phyloP scores from a whole-genome alignment of 2,113 vertebrate species.

The Oncorhynchus kisutch region DNA sequence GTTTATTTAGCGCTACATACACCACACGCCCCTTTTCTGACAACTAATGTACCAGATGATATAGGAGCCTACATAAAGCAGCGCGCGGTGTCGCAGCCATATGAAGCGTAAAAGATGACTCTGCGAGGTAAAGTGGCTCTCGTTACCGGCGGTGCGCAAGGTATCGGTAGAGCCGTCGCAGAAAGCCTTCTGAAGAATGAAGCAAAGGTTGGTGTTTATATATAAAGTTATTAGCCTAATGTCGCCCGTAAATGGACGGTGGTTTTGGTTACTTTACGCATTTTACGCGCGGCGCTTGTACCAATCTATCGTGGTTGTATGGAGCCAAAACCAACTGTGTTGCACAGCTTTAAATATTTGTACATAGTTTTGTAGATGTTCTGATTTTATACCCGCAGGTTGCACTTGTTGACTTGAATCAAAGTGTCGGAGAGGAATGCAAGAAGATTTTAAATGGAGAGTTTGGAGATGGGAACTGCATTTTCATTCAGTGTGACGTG shows the following conservation, averaged over 20 bases:
- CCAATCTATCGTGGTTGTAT: not conserved
- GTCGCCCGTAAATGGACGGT: not conserved
- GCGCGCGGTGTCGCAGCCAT: constrained; percentile 1
- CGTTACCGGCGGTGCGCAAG: constrained; percentile 94
- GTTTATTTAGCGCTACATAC: constrained; percentile 42
- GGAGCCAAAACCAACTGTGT: not conserved
- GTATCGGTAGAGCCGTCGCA: constrained; percentile 86
- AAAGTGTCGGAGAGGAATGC: constrained; percentile 76
- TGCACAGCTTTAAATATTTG: not conserved
- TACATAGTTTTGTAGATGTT: not conserved
- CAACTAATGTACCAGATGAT: not conserved
- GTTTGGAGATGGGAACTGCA: constrained; percentile 81
- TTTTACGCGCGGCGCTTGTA: not conserved
- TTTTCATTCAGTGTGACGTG: constrained; percentile 89
- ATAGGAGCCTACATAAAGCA: constrained; percentile 34
- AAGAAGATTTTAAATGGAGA: constrained; percentile 79
- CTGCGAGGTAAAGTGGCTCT: constrained; percentile 89
- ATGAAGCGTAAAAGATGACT: constrained; percentile 74
- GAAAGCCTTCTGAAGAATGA: constrained; percentile 81
- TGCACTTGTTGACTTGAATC: constrained; percentile 75
- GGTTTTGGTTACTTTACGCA: not conserved
- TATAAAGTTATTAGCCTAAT: not conserved
- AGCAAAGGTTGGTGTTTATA: constrained; percentile 79
- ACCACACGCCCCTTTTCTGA: constrained; percentile 37
- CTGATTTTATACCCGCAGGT: constrained; percentile 9